Evolutionary conservation across 1,140 invertebrate species (phyloP).

Genomic region (Platyura marginata): DNA sequence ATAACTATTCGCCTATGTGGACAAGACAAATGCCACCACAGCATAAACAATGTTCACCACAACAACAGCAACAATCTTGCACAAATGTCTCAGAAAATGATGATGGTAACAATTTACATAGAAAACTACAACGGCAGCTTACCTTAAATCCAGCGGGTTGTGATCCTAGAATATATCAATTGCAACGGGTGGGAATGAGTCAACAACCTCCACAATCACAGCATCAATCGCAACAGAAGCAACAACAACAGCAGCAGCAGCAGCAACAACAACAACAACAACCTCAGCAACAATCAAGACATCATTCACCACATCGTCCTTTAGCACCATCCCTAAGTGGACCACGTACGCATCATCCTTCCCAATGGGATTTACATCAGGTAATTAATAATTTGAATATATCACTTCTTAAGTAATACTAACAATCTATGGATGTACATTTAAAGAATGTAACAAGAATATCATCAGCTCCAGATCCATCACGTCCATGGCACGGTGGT

Average conservation of each 20-base stretch:
- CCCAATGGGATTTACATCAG: slow-evolving; percentile 24
- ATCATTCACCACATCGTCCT: slow-evolving; percentile 9
- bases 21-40: background rate
- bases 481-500: slow-evolving; percentile 28
- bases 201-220: slow-evolving; percentile 13
- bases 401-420: too few species aligned
- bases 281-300: slow-evolving; percentile 8
- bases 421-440: too few species aligned
- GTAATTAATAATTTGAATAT: background rate
- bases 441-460: slow-evolving; percentile 47
- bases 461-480: slow-evolving; percentile 57
- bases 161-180: slow-evolving; percentile 45
- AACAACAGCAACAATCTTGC: background rate
- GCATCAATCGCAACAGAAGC: background rate
- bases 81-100: background rate
- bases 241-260: slow-evolving; percentile 23
- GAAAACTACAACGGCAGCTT: slow-evolving; percentile 61
- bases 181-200: slow-evolving; percentile 15
- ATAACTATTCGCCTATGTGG: slow-evolving; percentile 1
- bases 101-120: slow-evolving; percentile 44
- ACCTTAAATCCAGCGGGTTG: slow-evolving; percentile 52
- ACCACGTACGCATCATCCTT: slow-evolving; percentile 1
- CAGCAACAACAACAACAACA: slow-evolving; percentile 11
- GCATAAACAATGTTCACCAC: background rate
- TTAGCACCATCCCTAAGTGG: slow-evolving; percentile 4